Evolutionary conservation across 2,797 vertebrate species (phyloP).

Genomic region (Lithobates pipiens): DNA sequence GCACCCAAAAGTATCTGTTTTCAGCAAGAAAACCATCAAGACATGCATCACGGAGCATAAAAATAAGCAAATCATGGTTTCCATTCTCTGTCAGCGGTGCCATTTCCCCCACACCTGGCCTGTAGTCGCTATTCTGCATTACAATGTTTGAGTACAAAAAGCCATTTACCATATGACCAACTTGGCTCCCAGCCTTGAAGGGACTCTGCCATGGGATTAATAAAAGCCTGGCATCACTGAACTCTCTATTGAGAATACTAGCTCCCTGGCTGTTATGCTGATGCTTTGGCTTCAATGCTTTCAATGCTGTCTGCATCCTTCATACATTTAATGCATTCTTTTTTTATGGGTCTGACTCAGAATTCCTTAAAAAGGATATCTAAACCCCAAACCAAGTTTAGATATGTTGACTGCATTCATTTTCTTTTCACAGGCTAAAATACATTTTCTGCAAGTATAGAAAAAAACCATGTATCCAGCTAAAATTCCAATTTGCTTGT

Average conservation of each 20-base stretch:
- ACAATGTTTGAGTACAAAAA: background rate
- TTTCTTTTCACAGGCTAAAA: too few species aligned
- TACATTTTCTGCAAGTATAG: too few species aligned
- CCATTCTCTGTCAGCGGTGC: background rate
- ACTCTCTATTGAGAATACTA: background rate
- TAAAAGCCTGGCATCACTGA: background rate
- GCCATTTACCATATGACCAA: background rate
- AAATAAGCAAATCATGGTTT: background rate
- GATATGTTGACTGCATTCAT: too few species aligned
- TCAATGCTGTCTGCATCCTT: too few species aligned
- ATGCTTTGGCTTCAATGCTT: too few species aligned
- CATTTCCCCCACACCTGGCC: slow-evolving; percentile 16
- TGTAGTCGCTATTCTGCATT: background rate
- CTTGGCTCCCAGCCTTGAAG: background rate
- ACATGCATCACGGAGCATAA: background rate
- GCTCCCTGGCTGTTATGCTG: too few species aligned
- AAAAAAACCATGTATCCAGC: too few species aligned
- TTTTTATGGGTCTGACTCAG: too few species aligned
- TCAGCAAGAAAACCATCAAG: background rate
- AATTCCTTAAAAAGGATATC: too few species aligned
- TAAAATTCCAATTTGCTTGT: too few species aligned
- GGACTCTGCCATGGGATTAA: background rate
- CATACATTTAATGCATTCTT: too few species aligned
- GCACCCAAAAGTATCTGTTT: background rate
- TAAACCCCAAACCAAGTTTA: too few species aligned